Evolutionary conservation across 2,888 invertebrate species (phyloP), one percentile per base, ranked within the genome.

Genomic region (Drosophila paranaensis): DNA sequence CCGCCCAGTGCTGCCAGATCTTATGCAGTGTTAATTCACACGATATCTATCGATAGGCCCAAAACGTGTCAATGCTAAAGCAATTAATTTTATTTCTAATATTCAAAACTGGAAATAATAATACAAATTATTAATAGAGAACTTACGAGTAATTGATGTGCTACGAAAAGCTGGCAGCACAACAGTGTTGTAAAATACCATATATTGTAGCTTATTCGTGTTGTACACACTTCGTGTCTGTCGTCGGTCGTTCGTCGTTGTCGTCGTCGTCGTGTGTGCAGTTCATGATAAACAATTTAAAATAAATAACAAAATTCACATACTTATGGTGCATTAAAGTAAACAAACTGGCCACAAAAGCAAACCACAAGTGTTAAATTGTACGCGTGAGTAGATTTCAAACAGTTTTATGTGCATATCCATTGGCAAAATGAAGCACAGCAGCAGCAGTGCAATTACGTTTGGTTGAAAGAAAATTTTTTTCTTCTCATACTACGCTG

Each of bases 261-360:
- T 77, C 77, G 75, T 70, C 67, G 74, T 72, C 60, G 78, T 83
- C 67, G 82, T 84, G 82, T 79, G 88, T 88, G 82, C 76, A 84
- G 77, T 82, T 83, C 79, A 65, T 82, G 88, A 88, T 89, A 88
- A 88, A 88, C 89, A 90, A 88, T 83, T 86, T 79, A 74, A 71
- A 79, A 76, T 86, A 77, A 79, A 81, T 83, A 77, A 79, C 74
- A 83, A 80, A 82, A 68, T 88, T 72, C 65, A 67, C 60, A 62
- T 65, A 80, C 71, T 79, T 77, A 68, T 69, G 74, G 71, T 75
- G 77, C 70, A 70, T 64, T 64, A 79, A 80, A 70, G 54, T 71
- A 71, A 66, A 66, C 66, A 82, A 84, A 77, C 74, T 79, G 77
- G 64, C 67, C 50, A 73, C 60, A 62, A 74, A 74, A 73, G 45